Conservation (phyloP, 2,888 invertebrate species). For the Sinopyrophorus schimmeli region DNA sequence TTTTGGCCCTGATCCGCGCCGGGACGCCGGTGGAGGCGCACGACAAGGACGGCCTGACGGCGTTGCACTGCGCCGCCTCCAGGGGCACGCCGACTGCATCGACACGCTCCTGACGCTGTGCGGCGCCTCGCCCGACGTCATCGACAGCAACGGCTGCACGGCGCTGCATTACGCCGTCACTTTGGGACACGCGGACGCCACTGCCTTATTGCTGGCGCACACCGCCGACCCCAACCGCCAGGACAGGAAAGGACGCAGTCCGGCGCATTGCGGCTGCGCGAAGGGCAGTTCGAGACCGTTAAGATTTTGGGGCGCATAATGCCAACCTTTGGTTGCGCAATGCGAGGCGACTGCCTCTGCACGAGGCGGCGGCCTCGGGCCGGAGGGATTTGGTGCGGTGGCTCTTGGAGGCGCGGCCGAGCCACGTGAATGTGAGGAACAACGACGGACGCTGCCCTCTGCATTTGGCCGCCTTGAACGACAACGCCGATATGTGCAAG, state of each 20-base stretch:
- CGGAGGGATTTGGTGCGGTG: slow-evolving; percentile 86
- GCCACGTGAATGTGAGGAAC: slow-evolving; percentile 84
- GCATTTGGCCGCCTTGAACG: slow-evolving; percentile 92
- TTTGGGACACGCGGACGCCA: slow-evolving; percentile 90
- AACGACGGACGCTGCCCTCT: slow-evolving; percentile 91
- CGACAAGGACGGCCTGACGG: slow-evolving; percentile 93
- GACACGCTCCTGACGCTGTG: slow-evolving; percentile 86
- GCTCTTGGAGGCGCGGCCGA: slow-evolving; percentile 86
- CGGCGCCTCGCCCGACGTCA: slow-evolving; percentile 85
- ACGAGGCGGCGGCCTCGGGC: slow-evolving; percentile 94
- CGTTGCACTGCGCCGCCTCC: slow-evolving; percentile 95
- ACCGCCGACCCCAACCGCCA: slow-evolving; percentile 92
- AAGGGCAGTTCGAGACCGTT: slow-evolving; percentile 85
- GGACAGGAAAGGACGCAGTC: slow-evolving; percentile 89
- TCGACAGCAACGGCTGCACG: slow-evolving; percentile 93
- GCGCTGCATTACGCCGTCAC: slow-evolving; percentile 97
- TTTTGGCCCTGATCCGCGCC: slow-evolving; percentile 83
- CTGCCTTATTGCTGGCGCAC: slow-evolving; percentile 82
- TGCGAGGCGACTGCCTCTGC: slow-evolving; percentile 89
- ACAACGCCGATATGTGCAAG: slow-evolving; percentile 92
- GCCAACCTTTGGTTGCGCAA: slow-evolving; percentile 92
- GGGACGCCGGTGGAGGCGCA: slow-evolving; percentile 81
- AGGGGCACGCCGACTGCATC: slow-evolving; percentile 92
- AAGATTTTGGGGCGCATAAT: slow-evolving; percentile 69
- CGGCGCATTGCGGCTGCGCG: slow-evolving; percentile 93